A percentile compares a stretch with the other conserved stretches of the same genome.
phyloP scores from a whole-genome alignment of 2,888 invertebrate species.

The Lamellibrachia columna region DNA sequence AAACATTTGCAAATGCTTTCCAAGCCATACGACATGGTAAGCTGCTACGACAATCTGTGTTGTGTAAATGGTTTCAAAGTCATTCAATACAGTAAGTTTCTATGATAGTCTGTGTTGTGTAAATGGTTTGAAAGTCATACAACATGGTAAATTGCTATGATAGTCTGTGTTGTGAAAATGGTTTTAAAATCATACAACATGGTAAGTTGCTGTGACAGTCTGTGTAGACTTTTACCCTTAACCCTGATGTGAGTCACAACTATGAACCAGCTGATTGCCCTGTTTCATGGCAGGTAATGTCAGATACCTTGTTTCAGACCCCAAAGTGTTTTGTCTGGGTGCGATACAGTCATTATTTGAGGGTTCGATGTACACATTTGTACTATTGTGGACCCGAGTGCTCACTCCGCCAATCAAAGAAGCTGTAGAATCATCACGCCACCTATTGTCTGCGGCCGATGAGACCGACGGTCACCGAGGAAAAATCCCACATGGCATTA shows the following conservation, averaged over 20 bases:
- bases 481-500: constrained; percentile 68
- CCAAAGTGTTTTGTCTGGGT: constrained; percentile 67
- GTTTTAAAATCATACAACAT: constrained; percentile 34
- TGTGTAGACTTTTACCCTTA: too few relatives aligned
- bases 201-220: constrained; percentile 26
- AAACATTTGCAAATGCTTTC: constrained; percentile 42
- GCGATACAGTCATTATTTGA: constrained; percentile 69
- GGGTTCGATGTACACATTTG: constrained; percentile 70
- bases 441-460: constrained; percentile 34
- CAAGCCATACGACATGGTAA: constrained; percentile 36
- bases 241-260: too few relatives aligned
- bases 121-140: constrained; percentile 36
- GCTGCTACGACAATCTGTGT: not conserved
- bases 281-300: not conserved
- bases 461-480: constrained; percentile 50
- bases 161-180: constrained; percentile 23
- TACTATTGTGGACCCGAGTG: constrained; percentile 70
- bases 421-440: constrained; percentile 7
- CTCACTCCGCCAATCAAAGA: constrained; percentile 52
- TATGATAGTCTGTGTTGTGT: not conserved
- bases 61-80: constrained; percentile 34
- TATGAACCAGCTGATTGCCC: not conserved
- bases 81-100: constrained; percentile 32
- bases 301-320: constrained; percentile 56
- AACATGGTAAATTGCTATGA: constrained; percentile 29